A percentile compares a stretch with the other conserved stretches of the same genome.
These are phyloP conservation scores for Staurois parvus DNA, from an alignment of 2,797 vertebrate genomes.

Conservation along the genomic window DNA sequence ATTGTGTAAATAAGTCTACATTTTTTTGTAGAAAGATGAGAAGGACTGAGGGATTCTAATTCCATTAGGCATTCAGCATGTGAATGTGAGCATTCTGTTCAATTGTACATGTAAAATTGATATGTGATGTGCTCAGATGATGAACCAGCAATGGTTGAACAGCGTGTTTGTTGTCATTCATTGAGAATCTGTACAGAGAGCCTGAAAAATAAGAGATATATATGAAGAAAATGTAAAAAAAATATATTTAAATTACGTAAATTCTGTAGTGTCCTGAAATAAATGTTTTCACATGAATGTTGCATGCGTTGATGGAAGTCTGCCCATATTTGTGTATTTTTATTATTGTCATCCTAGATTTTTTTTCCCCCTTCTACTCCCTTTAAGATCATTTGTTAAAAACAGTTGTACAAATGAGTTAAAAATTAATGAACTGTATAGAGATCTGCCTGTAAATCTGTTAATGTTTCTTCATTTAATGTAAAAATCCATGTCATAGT, in stretches of 20 bases:
- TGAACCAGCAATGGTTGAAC: conserved; percentile 78
- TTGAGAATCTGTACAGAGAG: conserved; percentile 78
- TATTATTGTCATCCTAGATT: conserved; percentile 55
- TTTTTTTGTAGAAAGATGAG: conserved; percentile 84
- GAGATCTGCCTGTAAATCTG: conserved; percentile 94
- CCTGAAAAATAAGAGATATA: conserved; percentile 72
- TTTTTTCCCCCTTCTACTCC: conserved; percentile 81
- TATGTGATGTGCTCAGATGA: conserved; percentile 83
- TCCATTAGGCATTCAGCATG: conserved; percentile 91
- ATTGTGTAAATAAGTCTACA: conserved; percentile 91
- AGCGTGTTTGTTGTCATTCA: conserved; percentile 82
- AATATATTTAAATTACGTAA: conserved; percentile 51
- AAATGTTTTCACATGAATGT: conserved; percentile 93
- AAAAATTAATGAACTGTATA: conserved; percentile 85
- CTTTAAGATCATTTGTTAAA: conserved; percentile 74
- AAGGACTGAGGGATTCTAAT: conserved; percentile 80
- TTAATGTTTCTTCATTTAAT: conserved; percentile 92
- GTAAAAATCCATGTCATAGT: conserved; percentile 95
- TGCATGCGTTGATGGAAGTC: conserved; percentile 95
- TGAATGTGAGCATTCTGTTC: conserved; percentile 80
- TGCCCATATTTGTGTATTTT: conserved; percentile 74
- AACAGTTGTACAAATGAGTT: conserved; percentile 85
- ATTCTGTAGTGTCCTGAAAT: conserved; percentile 74
- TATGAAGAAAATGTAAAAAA: conserved; percentile 51
- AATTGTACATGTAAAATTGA: conserved; percentile 86